Evolutionary conservation across 1,140 invertebrate species (phyloP), one percentile per base, ranked within the genome.

Genomic region (Ditylenchus dipsaci): DNA sequence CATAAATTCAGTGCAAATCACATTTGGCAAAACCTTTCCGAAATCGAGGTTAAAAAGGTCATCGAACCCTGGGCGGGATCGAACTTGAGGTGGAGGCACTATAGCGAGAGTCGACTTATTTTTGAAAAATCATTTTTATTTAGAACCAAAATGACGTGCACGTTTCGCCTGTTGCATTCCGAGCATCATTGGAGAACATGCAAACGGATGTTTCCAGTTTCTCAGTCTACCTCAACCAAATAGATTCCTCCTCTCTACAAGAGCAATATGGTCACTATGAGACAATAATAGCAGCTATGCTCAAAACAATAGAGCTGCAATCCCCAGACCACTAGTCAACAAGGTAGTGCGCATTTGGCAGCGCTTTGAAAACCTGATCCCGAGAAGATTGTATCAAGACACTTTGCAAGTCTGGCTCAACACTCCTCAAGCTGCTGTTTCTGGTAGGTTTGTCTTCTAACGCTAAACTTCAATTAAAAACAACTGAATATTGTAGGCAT

Each of bases 261-360:
- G 71, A 76, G 49, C 77, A 75, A 49, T 77, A 64, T 58, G 11
- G 42, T 19, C 75, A 75, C 57, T 77, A 76, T 43, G 68, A 75
- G 3, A 65, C 43, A 1, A 78, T 75, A 56, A 42, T 75, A 15
- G 23, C 53, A 17, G 69, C 73, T 21, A 74, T 75, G 69, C 9
- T 7, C 13, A 29, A 33, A 19, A 61, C 70, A 15, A 60, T 75
- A 29, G 73, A 76, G 42, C 30, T 30, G 56, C 13, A 15, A 3
- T 56, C 59, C 38, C 69, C 0, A 56, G 69, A 5, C 30, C 58
- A 29, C 30, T 75, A 1, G 33, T 49, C 13, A 43, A 62, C 26
- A 78, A 78, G 63, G 47, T 75, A 27, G 53, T 21, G 21, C 56
- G 21, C 27, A 75, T 76, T 7, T 75, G 73, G 73, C 53, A 69